A percentile compares a stretch with the other conserved stretches of the same genome.
These are phyloP conservation scores for Schlechtendalia chinensis DNA, from an alignment of 1,140 invertebrate species.

Conservation along the genomic window DNA sequence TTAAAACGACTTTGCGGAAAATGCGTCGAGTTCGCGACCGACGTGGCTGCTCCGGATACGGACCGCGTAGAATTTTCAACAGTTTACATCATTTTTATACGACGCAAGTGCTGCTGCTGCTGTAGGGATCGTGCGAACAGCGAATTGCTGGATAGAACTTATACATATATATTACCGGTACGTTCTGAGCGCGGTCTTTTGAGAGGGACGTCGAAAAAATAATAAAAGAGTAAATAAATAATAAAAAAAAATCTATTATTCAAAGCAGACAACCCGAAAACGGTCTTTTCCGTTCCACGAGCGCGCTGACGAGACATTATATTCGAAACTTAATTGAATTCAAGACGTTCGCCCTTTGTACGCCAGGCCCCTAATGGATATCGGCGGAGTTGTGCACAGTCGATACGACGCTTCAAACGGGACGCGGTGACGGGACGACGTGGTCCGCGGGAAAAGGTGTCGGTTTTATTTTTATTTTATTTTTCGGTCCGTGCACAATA, in stretches of 20 bases:
- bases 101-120: no score
- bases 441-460: neutral
- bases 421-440: no score
- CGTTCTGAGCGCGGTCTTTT: neutral
- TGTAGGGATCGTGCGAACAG: neutral
- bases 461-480: neutral
- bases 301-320: slow-evolving; percentile 46
- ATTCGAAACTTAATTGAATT: slow-evolving; percentile 48
- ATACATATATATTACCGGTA: neutral
- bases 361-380: slow-evolving; percentile 13
- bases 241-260: slow-evolving; percentile 48
- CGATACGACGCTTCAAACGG: neutral
- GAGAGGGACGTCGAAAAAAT: neutral
- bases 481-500: neutral
- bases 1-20: no score
- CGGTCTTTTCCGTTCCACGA: slow-evolving; percentile 29
- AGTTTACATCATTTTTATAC: no score
- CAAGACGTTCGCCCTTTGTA: slow-evolving; percentile 44
- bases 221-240: slow-evolving; percentile 30
- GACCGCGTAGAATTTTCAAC: no score
- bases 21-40: no score
- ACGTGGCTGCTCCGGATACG: no score
- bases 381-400: slow-evolving; percentile 4
- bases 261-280: slow-evolving; percentile 47
- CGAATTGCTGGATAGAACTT: neutral